Evolutionary conservation across 2,113 vertebrate species (phyloP).

Genomic region (Anseranas semipalmata): DNA sequence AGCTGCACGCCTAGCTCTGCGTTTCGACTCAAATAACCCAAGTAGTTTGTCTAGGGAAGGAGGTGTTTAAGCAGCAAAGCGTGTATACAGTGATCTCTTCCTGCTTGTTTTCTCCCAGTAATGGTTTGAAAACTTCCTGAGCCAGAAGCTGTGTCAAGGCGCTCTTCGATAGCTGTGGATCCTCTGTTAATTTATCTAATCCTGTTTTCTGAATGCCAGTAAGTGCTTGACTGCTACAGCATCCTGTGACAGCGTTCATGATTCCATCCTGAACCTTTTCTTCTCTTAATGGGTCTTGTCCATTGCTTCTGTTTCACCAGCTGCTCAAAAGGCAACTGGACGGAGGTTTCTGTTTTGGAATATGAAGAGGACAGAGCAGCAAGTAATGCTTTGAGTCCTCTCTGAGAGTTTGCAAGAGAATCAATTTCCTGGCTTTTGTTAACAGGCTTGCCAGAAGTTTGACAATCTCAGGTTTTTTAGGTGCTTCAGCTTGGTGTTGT

Average conservation of each 20-base stretch:
- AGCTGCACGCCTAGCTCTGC: not conserved
- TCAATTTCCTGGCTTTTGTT: not conserved
- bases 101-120: not conserved
- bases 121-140: not conserved
- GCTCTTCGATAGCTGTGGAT: not conserved
- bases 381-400: not conserved
- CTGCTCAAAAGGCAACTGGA: not conserved
- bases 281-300: not conserved
- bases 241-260: not conserved
- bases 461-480: not conserved
- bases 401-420: not conserved
- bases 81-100: not conserved
- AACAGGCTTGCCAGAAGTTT: not conserved
- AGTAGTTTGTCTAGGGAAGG: not conserved
- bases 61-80: not conserved
- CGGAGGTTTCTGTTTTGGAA: not conserved
- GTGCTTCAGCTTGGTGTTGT: not conserved
- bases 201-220: not conserved
- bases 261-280: not conserved
- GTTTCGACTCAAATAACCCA: not conserved
- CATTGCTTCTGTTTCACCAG: not conserved
- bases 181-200: not conserved
- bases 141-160: not conserved
- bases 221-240: not conserved
- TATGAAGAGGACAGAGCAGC: not conserved